Conservation (phyloP, 2,113 vertebrate genomes). For the Psittacula cyanocephala region DNA sequence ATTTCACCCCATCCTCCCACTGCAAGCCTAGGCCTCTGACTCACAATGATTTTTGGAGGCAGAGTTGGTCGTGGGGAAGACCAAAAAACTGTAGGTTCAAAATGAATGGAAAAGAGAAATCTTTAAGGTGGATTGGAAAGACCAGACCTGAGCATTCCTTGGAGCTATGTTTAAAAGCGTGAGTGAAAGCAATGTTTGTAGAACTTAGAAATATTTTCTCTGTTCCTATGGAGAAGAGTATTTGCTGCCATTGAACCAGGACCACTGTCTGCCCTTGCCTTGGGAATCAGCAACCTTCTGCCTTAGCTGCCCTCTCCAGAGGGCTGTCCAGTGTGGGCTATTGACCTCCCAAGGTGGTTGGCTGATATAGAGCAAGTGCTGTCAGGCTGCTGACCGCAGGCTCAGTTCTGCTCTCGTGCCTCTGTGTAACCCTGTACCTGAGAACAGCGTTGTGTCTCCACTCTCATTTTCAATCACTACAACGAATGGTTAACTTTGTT, state of each 20-base stretch:
- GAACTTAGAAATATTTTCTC: not conserved
- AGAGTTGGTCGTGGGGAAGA: not conserved
- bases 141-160: not conserved
- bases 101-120: not conserved
- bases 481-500: not conserved
- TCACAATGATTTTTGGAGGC: not conserved
- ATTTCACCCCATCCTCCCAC: not conserved
- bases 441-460: not conserved
- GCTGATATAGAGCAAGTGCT: not conserved
- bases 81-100: not conserved
- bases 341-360: not conserved
- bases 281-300: not conserved
- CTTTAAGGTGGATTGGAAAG: not conserved
- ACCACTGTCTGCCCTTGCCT: not conserved
- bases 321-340: not conserved
- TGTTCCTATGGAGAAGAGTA: not conserved
- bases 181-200: not conserved
- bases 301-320: not conserved
- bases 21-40: not conserved
- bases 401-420: not conserved
- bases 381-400: not conserved
- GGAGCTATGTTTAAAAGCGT: not conserved
- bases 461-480: not conserved
- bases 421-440: not conserved
- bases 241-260: not conserved